These are phyloP conservation scores for Anoura caudifer DNA, from an alignment of 2,113 vertebrate species.

Conservation along the genomic window DNA sequence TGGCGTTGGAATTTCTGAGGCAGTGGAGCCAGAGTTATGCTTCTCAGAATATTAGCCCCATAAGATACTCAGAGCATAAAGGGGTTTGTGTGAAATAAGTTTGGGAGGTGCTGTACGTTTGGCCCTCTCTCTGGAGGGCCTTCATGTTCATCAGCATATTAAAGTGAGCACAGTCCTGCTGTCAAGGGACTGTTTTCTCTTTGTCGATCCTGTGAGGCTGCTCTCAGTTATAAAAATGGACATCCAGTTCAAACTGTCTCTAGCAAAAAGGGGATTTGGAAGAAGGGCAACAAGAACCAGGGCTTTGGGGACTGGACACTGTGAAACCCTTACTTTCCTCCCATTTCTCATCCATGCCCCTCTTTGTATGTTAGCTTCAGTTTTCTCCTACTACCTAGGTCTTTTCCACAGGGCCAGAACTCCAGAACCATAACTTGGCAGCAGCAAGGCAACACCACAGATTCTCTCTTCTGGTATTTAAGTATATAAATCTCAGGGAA, in stretches of 20 bases:
- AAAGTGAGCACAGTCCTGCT: not conserved
- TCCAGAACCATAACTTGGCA: not conserved
- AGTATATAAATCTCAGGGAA: not conserved
- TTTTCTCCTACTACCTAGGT: not conserved
- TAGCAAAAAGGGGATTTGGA: not conserved
- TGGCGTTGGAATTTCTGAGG: not conserved
- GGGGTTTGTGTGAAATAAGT: not conserved
- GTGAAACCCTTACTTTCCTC: not conserved
- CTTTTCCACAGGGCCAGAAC: not conserved
- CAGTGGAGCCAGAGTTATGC: not conserved
- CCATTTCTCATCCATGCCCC: not conserved
- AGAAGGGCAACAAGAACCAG: not conserved
- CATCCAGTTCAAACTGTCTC: not conserved
- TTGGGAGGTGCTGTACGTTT: not conserved
- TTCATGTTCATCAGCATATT: not conserved
- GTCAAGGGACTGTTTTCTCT: not conserved
- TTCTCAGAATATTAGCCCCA: not conserved
- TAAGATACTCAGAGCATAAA: not conserved
- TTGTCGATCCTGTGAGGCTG: not conserved
- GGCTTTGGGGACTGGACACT: too few species aligned
- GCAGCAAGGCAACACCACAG: too few species aligned
- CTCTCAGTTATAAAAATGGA: not conserved
- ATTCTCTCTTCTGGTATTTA: not conserved
- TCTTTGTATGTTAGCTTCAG: not conserved
- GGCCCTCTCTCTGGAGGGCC: not conserved